These are phyloP conservation scores for Ormyrus rosae DNA, from an alignment of 2,888 invertebrate species.

Conservation along the genomic window DNA sequence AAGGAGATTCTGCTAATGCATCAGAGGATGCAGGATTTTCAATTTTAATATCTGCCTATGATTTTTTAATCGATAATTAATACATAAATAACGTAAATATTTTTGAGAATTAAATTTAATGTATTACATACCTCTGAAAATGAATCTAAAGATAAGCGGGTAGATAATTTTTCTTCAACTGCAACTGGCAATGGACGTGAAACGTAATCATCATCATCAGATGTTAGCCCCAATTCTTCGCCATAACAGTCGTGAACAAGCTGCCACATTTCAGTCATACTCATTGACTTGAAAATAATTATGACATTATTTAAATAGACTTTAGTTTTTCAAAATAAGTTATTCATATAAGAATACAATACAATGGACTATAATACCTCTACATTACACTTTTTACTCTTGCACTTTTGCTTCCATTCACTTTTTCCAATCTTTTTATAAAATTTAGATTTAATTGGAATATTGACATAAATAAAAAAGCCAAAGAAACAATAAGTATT, in stretches of 20 bases:
- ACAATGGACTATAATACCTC: conserved; percentile 55
- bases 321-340: conserved; percentile 26
- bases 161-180: conserved; percentile 71
- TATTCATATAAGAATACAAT: conserved; percentile 46
- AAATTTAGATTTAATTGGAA: conserved; percentile 56
- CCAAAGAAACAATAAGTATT: conserved; percentile 54
- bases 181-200: conserved; percentile 76
- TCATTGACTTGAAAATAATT: conserved; percentile 77
- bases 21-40: conserved; percentile 59
- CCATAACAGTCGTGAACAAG: conserved; percentile 95
- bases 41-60: conserved; percentile 50
- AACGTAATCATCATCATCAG: conserved; percentile 92
- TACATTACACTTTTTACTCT: conserved; percentile 55
- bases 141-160: conserved; percentile 77
- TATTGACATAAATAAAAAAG: conserved; percentile 56
- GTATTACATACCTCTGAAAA: conserved; percentile 73
- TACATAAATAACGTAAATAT: too few relatives aligned
- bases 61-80: conserved; percentile 1
- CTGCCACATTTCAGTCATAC: conserved; percentile 80
- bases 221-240: conserved; percentile 93
- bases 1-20: conserved; percentile 44
- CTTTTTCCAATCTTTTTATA: conserved; percentile 55
- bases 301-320: conserved; percentile 18
- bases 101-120: conserved; percentile 60
- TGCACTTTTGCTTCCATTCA: conserved; percentile 54